Conservation (phyloP, 2,797 vertebrate species). For the Meriones psammophilus region DNA sequence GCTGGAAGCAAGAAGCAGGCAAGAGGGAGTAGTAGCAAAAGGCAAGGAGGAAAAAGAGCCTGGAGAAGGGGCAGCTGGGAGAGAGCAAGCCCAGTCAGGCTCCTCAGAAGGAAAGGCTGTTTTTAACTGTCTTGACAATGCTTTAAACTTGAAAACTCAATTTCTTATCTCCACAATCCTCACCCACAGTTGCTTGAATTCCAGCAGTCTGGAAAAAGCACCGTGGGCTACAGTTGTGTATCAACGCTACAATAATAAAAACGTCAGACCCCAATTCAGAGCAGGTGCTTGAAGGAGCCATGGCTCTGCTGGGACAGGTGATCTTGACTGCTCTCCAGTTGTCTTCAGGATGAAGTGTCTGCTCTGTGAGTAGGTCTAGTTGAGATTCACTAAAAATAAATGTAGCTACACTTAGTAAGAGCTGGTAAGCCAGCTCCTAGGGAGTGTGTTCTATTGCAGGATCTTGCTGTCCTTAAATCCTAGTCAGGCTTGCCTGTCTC, state of each 20-base stretch:
- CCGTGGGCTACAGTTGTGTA: background rate
- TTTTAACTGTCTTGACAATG: conserved; percentile 60
- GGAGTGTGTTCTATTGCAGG: background rate
- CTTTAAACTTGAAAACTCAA: conserved; percentile 50
- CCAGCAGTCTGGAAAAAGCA: background rate
- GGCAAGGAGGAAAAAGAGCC: background rate
- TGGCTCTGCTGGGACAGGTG: background rate
- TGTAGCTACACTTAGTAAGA: background rate
- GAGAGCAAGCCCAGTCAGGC: background rate
- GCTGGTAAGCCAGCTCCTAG: background rate
- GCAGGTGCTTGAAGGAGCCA: background rate
- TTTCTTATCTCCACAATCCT: conserved; percentile 16
- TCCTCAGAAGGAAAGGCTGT: conserved; percentile 8
- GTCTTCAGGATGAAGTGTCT: background rate
- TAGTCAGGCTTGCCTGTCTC: background rate
- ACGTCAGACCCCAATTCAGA: background rate
- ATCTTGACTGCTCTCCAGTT: rapidly evolving
- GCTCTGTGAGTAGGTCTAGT: background rate
- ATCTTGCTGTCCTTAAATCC: background rate
- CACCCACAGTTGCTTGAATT: conserved; percentile 4
- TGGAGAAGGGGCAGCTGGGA: background rate
- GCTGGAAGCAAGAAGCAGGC: conserved; percentile 4
- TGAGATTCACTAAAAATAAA: background rate
- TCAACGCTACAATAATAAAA: background rate
- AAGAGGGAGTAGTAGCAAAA: background rate